Evolutionary conservation across 2,888 invertebrate genomes (phyloP), one percentile per base, ranked within the genome.

Genomic region (Apotomis betuletana): DNA sequence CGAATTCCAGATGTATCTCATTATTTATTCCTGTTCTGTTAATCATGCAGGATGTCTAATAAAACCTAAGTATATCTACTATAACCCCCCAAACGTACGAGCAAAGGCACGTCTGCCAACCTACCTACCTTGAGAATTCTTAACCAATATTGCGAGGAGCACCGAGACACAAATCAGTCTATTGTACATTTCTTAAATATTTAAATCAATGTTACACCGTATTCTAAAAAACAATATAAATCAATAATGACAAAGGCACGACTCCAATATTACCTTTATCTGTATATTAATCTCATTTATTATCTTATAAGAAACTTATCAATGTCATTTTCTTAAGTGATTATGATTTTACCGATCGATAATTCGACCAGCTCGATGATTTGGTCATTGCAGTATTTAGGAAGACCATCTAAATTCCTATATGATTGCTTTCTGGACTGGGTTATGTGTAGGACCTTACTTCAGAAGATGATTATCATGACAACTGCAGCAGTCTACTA

Each of bases 101-200:
- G 27, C 27, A 27, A 27, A 27, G 27, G 27, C 27, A 27, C 6
- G 41, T 41, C 41, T 41, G 41, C 41, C 41, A 6, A 41, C 41
- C 5, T 6, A 41, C 41, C 1, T 65, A 58, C 59, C 67, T 59
- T 59, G 58, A 3, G 67, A 59, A 51, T 67, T 36, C 27, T 38
- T 58, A 5, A 59, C 10, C 13, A 67, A 59, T 36, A 10, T 9
- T 13, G 51, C 58, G n/a, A 41, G 13, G 6, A 67, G 4, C 67
- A 59, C 38, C 10, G 55, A 27, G 6, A 46, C n/a, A 27, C 44
- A 46, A 36, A 44, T n/a, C 13, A 65, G n/a, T 15, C n/a, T 27
- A 9, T 57, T 65, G 27, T 15, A 3, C 65, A 65, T 65, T 36
- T 12, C 55, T 13, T 63, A 41, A 3, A 65, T 46, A 10, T 54